phyloP scores from a whole-genome alignment of 2,113 vertebrate genomes.

The Rhinogobius similis region DNA sequence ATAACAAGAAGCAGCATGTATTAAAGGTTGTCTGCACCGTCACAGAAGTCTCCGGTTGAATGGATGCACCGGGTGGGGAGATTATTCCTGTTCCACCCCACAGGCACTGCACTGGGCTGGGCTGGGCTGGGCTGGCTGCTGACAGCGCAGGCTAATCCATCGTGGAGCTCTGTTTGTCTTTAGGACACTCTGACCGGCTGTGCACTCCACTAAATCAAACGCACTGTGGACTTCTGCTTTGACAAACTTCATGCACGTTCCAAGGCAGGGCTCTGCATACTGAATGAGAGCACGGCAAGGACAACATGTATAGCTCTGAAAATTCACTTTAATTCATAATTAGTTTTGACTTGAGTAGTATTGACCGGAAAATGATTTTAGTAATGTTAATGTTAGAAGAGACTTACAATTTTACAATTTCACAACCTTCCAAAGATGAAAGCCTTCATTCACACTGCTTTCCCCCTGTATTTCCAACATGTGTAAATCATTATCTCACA shows the following conservation, averaged over 20 bases:
- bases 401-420: too few species aligned
- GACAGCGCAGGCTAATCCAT: constrained; percentile 21
- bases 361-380: too few species aligned
- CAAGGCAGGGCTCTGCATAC: background rate
- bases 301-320: too few species aligned
- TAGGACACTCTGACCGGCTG: constrained; percentile 27
- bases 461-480: too few species aligned
- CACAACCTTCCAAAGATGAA: too few species aligned
- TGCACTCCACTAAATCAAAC: constrained; percentile 1
- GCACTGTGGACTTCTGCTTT: background rate
- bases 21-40: constrained; percentile 17
- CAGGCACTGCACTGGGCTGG: background rate
- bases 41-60: constrained; percentile 35
- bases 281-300: background rate
- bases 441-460: too few species aligned
- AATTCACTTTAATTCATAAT: too few species aligned
- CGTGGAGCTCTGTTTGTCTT: constrained; percentile 29
- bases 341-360: too few species aligned
- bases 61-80: constrained; percentile 13
- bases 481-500: too few species aligned
- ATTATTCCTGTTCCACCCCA: constrained; percentile 11
- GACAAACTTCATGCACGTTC: background rate
- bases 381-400: too few species aligned
- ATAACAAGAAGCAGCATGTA: background rate
- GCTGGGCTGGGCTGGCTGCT: constrained; percentile 14